Evolutionary conservation across 1,140 invertebrate species (phyloP), one percentile per base, ranked within the genome.

Genomic region (Cyclina sinensis): DNA sequence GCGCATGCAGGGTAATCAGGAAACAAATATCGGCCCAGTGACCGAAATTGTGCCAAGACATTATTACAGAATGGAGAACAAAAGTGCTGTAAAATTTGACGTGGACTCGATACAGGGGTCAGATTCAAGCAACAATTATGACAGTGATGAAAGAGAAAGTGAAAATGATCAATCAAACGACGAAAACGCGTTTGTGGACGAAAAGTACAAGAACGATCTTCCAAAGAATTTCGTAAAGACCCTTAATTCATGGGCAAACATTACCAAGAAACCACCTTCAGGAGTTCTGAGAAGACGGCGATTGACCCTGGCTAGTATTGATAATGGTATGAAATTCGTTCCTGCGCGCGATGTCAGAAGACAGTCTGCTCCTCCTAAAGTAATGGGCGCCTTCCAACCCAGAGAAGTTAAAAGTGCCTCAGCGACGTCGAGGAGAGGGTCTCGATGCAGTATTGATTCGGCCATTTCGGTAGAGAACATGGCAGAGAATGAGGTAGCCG

Each of bases 11-110:
- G 30, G n/a, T 16, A 78, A 46, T 21, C 48, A 78, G 37, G 27
- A 78, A 43, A 21, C 65, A 21, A 39, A 86, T 24, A 62, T 62
- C 3, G 54, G 84, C 21, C 30, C 46, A 18, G 73, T 86, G 9
- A 54, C 32, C 9, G 84, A 86, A 62, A 43, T 86, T 30, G 35
- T 86, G n/a, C 84, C 84, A 9, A 76, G 84, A 46, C 65, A 86
- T 18, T 86, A 62, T n/a, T 86, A 83, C 43, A 59, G 80, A 21
- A 14, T 3, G 4, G 37, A 83, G 30, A 24, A 37, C 21, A 65
- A 37, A 68, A 39, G 35, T 68, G 59, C 57, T 24, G 80, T 83
- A 24, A 83, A 62, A 46, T 82, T 82, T 65, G 16, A 54, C 7
- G 5, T 68, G 1, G 18, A 35, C 21, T 48, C 43, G 14, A 7